Evolutionary conservation across 2,113 vertebrate genomes (phyloP), one percentile per base, ranked within the genome.

Genomic region (Sus scrofa): DNA sequence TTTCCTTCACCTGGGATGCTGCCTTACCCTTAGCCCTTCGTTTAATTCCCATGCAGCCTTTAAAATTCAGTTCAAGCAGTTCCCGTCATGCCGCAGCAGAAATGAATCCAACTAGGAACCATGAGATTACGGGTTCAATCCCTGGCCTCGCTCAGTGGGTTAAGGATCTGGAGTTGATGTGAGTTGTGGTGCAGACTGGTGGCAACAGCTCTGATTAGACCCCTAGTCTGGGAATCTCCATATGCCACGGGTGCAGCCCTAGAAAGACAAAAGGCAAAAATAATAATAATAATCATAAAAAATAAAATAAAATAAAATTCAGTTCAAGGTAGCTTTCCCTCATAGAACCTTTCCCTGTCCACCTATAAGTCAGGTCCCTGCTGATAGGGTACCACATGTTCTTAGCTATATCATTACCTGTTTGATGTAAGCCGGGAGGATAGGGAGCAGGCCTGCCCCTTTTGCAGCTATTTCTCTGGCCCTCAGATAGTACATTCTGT

Each of bases 11-110:
- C 44, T 44, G 44, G 44, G 44, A 8, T 44, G 26, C 54, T 32
- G 7, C 27, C 39, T 10, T 7, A 6, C 9, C 60, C 58, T 22
- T 2, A 15, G 4, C 4, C 63, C 20, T 39, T 84, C 6, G 20
- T n/a, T 71, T 73, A 24, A 88, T 86, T 81, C 60, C 63, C 52
- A 34, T 1, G 52, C 39, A 74, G 54, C 56, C 34, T 94, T 79
- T 24, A 71, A 44, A 92, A 20, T 89, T 95, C 44, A 93, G 10
- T 62, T 92, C 54, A 60, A 58, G 63, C n/a, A n/a, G n/a, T n/a
- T n/a, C n/a, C n/a, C n/a, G n/a, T n/a, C n/a, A n/a, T n/a, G n/a
- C n/a, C n/a, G n/a, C n/a, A n/a, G n/a, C n/a, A n/a, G n/a, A n/a
- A n/a, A n/a, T n/a, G n/a, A n/a, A n/a, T n/a, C n/a, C n/a, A n/a